Base-by-base conservation (phyloP, 2,888 invertebrate species). In the Heteropelma amictum region DNA sequence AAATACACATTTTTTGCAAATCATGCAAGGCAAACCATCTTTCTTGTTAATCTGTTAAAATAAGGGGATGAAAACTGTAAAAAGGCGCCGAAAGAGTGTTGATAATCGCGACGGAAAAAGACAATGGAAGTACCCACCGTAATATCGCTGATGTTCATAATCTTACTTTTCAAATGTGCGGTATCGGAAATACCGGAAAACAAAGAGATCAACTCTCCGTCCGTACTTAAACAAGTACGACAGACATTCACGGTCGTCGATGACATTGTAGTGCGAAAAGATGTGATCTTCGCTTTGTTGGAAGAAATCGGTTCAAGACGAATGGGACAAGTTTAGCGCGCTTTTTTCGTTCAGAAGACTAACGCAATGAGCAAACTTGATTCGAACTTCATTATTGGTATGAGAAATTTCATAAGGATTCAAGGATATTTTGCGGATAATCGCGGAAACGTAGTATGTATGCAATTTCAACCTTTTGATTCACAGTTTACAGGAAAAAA, bases 1-100 rank as follows among this genome's bases (percentile, higher is more conserved):
- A 60, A 80, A 81, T 23, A 81, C 64, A 61, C 82, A 82, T 72
- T 81, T 82, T 23, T 78, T 80, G 56, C 82, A 82, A 58, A 82
- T 81, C 76, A 77, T 73, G 42, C 74, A 61, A 6, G 82, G 81
- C 10, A 82, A 71, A 10, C 70, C 56, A 35, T 82, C 80, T n/a
- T 72, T 30, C 38, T 73, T 54, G 5, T 61, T 23, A 12, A 82
- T 73, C 82, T 82, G 67, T 14, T 65, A 76, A 4, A 28, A 42
- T 4, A 64, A 33, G n/a, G n/a, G n/a, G n/a, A n/a, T 26, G 14
- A 33, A 30, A 47, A 12, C 7, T 12, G 12, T n/a, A 30, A 30
- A 61, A 45, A 26, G 1, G 17, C 35, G 19, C n/a, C 14, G 17
- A 5, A 26, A 17, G 19, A 51, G 23, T 54, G n/a, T 49, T 6